Base-by-base conservation (phyloP, 2,113 vertebrate genomes). In the Paedocypris sp. region DNA sequence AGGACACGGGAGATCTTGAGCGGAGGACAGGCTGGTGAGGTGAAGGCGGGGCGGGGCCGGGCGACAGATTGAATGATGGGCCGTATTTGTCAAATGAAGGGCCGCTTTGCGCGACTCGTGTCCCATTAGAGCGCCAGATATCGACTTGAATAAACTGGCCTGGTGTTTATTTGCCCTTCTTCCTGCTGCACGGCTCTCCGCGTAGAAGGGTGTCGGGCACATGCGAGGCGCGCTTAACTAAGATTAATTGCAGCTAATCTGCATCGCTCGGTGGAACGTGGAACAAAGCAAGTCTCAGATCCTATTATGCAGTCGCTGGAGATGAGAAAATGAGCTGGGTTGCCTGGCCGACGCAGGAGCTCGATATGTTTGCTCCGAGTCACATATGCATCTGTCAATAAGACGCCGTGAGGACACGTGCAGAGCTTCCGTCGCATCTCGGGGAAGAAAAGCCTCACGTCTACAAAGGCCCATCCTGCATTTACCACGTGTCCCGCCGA, bases 141-240 rank as follows among this genome's bases (percentile, higher is more conserved):
- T 33, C 33, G 49, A 38, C 39, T 38, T 1, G 41, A 39, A 32
- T 48, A 42, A 32, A 49, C 8, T 33, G 20, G 36, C 9, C 4
- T 49, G 52, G 23, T 33, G 45, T 39, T 46, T 43, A 41, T 70
- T 56, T 49, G 20, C 23, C 41, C 46, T n/a, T 57, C 35, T 29
- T 23, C 12, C 15, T 50, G 16, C 15, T 12, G 42, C 52, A 3
- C 39, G 56, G 69, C 46, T 20, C 5, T 58, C 64, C 35, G 4
- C 23, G 18, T 39, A 26, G 60, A 69, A 36, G 35, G 61, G 73
- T 73, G 72, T 75, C 62, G 36, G 65, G 52, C 49, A 36, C 46
- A 60, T 68, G 61, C 68, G 4, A 68, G 76, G 78, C 54, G 32
- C 22, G 16, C 47, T 66, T 58, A 59, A 41, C 63, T 49, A 66